phyloP scores from a whole-genome alignment of 2,888 invertebrate species.

The Apoderus coryli region DNA sequence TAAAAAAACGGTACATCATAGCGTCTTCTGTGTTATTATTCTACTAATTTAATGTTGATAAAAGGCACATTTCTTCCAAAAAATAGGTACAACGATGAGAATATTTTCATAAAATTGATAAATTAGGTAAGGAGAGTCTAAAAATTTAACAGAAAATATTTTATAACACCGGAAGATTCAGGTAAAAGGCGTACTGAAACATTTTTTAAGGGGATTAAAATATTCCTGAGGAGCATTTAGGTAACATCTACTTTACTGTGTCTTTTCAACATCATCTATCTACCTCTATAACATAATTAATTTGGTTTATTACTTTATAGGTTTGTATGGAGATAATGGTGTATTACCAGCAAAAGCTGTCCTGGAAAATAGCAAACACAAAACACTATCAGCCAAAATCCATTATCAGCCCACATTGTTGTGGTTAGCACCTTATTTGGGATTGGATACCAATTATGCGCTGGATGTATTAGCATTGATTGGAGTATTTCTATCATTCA shows the following conservation, averaged over 20 bases:
- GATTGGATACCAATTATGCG: slow-evolving; percentile 48
- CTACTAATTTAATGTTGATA: not conserved
- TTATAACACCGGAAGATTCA: too few relatives aligned
- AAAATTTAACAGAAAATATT: too few relatives aligned
- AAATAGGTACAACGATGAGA: too few relatives aligned
- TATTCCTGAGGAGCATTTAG: too few relatives aligned
- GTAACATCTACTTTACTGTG: too few relatives aligned
- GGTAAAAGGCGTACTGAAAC: too few relatives aligned
- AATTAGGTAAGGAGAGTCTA: too few relatives aligned
- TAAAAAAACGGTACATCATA: not conserved
- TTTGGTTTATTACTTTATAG: too few relatives aligned
- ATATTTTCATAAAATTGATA: too few relatives aligned
- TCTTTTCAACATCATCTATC: slow-evolving; percentile 7
- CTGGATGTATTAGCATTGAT: slow-evolving; percentile 50
- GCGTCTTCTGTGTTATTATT: not conserved
- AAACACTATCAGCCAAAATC: slow-evolving; percentile 39
- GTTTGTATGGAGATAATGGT: slow-evolving; percentile 62
- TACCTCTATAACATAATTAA: slow-evolving; percentile 1
- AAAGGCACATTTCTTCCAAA: too few relatives aligned
- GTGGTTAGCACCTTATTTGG: slow-evolving; percentile 50
- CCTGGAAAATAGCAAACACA: slow-evolving; percentile 32
- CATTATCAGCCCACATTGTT: slow-evolving; percentile 49
- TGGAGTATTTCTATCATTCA: slow-evolving; percentile 50
- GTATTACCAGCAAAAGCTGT: slow-evolving; percentile 45
- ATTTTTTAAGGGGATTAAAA: too few relatives aligned